phyloP scores from a whole-genome alignment of 2,888 invertebrate species.

The Caenorhabditis angaria region DNA sequence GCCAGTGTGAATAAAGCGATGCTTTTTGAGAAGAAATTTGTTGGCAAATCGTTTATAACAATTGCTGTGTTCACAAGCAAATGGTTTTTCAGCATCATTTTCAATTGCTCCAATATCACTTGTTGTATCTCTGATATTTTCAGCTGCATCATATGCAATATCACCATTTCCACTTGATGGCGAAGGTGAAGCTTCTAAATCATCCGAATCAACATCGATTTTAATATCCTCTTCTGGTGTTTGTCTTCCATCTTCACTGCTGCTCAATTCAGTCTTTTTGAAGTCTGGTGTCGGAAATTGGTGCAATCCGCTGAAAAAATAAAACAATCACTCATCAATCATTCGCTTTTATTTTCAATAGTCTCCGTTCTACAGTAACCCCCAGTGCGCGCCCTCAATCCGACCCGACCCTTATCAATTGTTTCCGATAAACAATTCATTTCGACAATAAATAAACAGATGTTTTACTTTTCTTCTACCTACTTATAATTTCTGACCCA shows the following conservation, averaged over 20 bases:
- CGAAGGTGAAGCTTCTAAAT: constrained; percentile 23
- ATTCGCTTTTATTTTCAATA: constrained; percentile 16
- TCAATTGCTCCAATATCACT: constrained; percentile 7
- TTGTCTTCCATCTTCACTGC: neutral
- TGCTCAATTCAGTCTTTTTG: neutral
- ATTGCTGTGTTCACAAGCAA: constrained; percentile 64
- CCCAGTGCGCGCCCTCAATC: constrained; percentile 16
- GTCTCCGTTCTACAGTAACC: constrained; percentile 36
- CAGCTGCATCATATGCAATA: constrained; percentile 14
- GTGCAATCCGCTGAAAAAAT: too few species aligned
- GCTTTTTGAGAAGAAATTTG: constrained; percentile 72
- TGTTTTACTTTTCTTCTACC: neutral
- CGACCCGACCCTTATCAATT: neutral
- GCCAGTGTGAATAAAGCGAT: constrained; percentile 72
- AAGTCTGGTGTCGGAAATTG: neutral
- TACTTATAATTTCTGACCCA: neutral
- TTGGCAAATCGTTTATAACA: constrained; percentile 71
- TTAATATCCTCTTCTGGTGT: constrained; percentile 20
- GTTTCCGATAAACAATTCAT: neutral
- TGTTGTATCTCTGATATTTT: constrained; percentile 18
- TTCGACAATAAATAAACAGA: constrained; percentile 4
- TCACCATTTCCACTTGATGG: constrained; percentile 16
- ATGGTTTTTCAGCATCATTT: constrained; percentile 62
- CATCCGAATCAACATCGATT: constrained; percentile 33
- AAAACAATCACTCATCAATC: constrained; percentile 21